Evolutionary conservation across 1,140 invertebrate species (phyloP).

Genomic region (Drosophila kikkawai): DNA sequence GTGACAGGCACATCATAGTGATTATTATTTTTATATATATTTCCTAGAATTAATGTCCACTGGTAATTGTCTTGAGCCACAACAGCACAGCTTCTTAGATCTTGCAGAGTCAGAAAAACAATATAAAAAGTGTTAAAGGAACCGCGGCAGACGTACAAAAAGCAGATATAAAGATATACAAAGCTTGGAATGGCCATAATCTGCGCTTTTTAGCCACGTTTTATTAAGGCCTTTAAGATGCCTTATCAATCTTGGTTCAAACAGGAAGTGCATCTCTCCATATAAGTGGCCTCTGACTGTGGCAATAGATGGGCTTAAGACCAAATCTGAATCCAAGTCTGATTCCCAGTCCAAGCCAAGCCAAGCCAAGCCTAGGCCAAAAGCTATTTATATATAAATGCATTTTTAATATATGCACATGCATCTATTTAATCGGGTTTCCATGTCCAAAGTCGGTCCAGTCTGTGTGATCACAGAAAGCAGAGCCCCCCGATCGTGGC

Average conservation of each 20-base stretch:
- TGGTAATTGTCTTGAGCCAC: conserved; percentile 48
- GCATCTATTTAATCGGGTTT: conserved; percentile 18
- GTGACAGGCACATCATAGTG: conserved; percentile 25
- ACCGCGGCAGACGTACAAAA: conserved; percentile 10
- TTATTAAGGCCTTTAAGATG: neutral
- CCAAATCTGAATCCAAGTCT: neutral
- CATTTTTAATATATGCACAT: conserved; percentile 22
- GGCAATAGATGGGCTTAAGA: neutral
- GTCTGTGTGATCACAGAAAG: neutral
- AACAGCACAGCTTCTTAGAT: neutral
- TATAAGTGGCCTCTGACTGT: no score
- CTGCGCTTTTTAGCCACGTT: conserved; percentile 1
- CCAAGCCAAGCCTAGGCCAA: no score
- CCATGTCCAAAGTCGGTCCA: conserved; percentile 1
- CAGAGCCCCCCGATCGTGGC: conserved; percentile 6
- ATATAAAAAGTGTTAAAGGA: conserved; percentile 6
- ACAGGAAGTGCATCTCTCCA: neutral
- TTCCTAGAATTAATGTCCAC: conserved; percentile 50
- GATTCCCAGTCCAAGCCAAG: neutral
- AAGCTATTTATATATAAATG: conserved; percentile 23
- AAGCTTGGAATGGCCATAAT: neutral
- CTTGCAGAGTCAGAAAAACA: conserved; percentile 36
- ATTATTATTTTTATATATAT: conserved; percentile 57
- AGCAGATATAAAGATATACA: conserved; percentile 5
- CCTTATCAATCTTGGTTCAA: neutral